Evolutionary conservation across 2,113 vertebrate genomes (phyloP).

Genomic region (Xerus inauris): DNA sequence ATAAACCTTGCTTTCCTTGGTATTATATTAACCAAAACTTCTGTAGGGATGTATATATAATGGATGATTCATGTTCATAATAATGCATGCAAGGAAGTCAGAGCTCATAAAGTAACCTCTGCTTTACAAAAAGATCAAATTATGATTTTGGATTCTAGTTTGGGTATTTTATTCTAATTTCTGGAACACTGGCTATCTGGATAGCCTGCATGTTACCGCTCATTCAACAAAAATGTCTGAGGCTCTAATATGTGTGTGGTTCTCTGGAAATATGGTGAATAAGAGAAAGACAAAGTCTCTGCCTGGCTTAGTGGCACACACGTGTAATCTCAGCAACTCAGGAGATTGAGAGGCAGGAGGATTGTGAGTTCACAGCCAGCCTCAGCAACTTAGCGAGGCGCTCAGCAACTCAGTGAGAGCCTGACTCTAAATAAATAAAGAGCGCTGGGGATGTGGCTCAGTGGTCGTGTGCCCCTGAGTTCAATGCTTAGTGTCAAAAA

Average conservation of each 20-base stretch:
- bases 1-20: neutral
- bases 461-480: no score
- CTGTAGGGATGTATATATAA: neutral
- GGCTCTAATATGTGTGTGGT: neutral
- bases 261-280: neutral
- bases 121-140: neutral
- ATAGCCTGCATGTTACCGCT: neutral
- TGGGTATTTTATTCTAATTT: neutral
- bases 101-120: neutral
- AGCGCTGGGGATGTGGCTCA: no score
- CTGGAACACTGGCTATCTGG: neutral
- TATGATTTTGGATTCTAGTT: neutral
- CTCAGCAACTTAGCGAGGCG: no score
- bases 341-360: no score
- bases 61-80: neutral
- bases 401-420: no score
- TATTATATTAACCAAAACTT: neutral
- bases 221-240: neutral
- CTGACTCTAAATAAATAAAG: no score
- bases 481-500: no score
- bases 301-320: rapidly evolving
- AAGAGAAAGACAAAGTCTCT: neutral
- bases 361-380: no score
- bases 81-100: neutral
- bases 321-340: no score